Conservation (phyloP, 2,113 vertebrate genomes). For the Silurus meridionalis region DNA sequence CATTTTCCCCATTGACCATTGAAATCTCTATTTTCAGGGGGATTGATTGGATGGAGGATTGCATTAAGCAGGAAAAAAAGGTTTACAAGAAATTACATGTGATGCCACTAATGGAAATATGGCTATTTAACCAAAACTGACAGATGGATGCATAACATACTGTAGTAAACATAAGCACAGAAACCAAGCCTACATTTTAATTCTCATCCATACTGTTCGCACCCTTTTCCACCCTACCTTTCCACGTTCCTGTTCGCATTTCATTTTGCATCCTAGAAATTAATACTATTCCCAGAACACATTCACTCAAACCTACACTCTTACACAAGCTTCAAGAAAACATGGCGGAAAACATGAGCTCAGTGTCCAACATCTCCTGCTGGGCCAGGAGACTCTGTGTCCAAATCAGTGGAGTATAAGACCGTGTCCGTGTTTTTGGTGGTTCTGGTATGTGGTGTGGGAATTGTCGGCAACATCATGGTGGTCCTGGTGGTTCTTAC, state of each 20-base stretch:
- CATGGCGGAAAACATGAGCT: constrained; percentile 71
- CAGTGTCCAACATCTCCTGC: constrained; percentile 68
- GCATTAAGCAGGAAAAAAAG: constrained; percentile 24
- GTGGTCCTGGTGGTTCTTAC: constrained; percentile 80
- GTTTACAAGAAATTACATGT: constrained; percentile 23
- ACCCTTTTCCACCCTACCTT: not conserved
- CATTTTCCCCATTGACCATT: constrained; percentile 43
- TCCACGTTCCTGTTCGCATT: not conserved
- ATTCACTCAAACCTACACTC: not conserved
- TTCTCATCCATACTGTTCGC: not conserved
- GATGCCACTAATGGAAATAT: constrained; percentile 42
- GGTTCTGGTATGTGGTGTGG: constrained; percentile 72
- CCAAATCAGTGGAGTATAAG: constrained; percentile 72
- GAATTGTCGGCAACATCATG: constrained; percentile 81
- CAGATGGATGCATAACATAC: too few species aligned
- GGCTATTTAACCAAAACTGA: constrained; percentile 30
- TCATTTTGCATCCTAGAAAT: not conserved
- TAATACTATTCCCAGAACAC: not conserved
- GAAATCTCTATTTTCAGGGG: constrained; percentile 61
- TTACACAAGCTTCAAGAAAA: constrained; percentile 18
- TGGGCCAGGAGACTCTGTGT: constrained; percentile 51
- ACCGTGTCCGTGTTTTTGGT: constrained; percentile 75
- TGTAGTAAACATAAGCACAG: too few species aligned
- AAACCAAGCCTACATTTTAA: not conserved
- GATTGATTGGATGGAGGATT: constrained; percentile 45